Base-by-base conservation (phyloP, 2,888 invertebrate genomes). In the Melipona bicolor region DNA sequence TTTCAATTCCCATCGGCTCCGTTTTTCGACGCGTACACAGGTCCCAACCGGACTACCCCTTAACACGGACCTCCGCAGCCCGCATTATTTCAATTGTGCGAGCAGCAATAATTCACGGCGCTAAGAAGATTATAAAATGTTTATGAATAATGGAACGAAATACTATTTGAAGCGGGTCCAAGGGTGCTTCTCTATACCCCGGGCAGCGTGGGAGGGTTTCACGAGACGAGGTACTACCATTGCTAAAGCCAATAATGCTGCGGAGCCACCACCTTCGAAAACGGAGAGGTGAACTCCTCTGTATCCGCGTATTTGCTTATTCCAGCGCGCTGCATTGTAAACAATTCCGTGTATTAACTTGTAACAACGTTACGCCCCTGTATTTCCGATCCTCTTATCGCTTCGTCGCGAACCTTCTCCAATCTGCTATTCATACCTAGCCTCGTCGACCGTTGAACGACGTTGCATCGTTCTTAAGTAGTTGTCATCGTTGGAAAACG, bases 51-150 rank as follows among this genome's bases (percentile, higher is more conserved):
- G 61, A 64, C 77, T 81, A 11, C 50, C 69, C 59, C 73, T 83
- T 61, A 56, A 75, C 82, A 27, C 70, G 81, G 82, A 27, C 27
- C 71, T 54, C 82, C 64, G 77, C 78, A 73, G 83, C 77, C 70
- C 83, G 87, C 87, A 87, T 91, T 90, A 91, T 91, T 92, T 91
- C 92, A 91, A 91, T 91, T 90, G 89, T 88, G 81, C 89, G 84
- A 86, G 80, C 79, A 84, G 89, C 89, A 91, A 92, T 92, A 92
- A 92, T 91, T 92, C 92, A 91, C 85, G 87, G 83, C 81, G 86
- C 88, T 92, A 92, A 93, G 92, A 91, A 93, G 93, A 93, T 93
- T 93, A 92, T 92, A 91, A 93, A 92, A 91, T 92, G 91, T 93
- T 91, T 92, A 93, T 92, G 93, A 93, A 93, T 93, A 93, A 93